Evolutionary conservation across 2,888 invertebrate genomes (phyloP).

Genomic region (Agrotis clavis): DNA sequence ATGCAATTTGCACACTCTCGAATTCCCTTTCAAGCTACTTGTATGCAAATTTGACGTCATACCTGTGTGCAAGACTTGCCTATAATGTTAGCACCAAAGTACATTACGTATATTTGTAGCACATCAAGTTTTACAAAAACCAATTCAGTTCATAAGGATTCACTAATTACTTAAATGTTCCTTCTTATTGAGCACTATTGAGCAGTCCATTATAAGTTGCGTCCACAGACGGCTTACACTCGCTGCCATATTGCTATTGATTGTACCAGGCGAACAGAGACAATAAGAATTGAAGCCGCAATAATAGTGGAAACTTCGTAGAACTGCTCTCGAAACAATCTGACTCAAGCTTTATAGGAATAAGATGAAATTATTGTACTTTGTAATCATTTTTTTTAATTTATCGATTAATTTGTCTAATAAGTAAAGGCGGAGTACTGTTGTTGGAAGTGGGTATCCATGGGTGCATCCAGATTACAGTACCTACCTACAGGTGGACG

Average conservation of each 20-base stretch:
- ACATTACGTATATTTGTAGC: not conserved
- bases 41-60: no score
- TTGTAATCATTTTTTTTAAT: not conserved
- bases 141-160: conserved; percentile 7
- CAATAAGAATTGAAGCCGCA: conserved; percentile 23
- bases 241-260: conserved; percentile 29
- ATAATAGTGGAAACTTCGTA: conserved; percentile 28
- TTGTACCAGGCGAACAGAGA: conserved; percentile 10
- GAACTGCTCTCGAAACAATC: conserved; percentile 23
- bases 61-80: no score
- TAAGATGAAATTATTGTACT: conserved; percentile 9
- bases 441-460: no score
- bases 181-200: conserved; percentile 5
- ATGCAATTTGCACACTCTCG: no score
- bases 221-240: conserved; percentile 24
- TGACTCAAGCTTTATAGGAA: conserved; percentile 11
- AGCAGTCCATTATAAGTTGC: conserved; percentile 20
- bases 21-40: no score
- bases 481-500: no score
- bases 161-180: conserved; percentile 28
- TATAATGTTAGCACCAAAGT: no score
- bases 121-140: not conserved
- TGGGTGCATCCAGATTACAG: no score
- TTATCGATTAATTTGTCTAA: no score
- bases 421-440: no score